Evolutionary conservation across 1,140 invertebrate species (phyloP).

Genomic region (Habropoda laboriosa): DNA sequence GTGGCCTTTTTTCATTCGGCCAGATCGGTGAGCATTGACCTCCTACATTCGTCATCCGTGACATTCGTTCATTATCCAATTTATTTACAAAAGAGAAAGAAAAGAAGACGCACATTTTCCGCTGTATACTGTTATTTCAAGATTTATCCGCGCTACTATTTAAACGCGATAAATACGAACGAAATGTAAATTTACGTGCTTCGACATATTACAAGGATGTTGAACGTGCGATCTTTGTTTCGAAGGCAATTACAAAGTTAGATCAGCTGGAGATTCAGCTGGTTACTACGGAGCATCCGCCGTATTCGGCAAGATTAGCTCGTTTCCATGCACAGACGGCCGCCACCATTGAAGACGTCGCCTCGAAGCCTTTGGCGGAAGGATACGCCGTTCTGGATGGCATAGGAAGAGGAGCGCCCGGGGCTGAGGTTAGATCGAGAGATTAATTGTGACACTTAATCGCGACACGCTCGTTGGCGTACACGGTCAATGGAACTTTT

Average conservation of each 20-base stretch:
- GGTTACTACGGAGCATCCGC: constrained; percentile 85
- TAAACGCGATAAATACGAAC: neutral
- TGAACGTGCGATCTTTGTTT: neutral
- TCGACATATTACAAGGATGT: too few relatives aligned
- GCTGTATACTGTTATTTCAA: too few relatives aligned
- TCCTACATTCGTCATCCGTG: neutral
- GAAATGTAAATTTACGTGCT: too few relatives aligned
- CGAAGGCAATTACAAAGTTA: constrained; percentile 87
- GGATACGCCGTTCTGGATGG: constrained; percentile 89
- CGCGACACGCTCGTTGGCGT: too few relatives aligned
- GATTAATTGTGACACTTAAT: constrained; percentile 31
- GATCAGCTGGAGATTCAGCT: constrained; percentile 91
- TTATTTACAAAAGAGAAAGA: neutral
- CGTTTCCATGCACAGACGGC: constrained; percentile 86
- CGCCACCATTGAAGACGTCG: constrained; percentile 86
- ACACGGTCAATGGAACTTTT: neutral
- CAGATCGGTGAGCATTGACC: constrained; percentile 83
- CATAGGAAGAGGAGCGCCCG: constrained; percentile 85
- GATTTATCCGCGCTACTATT: too few relatives aligned
- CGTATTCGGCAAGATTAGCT: constrained; percentile 85
- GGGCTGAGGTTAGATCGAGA: constrained; percentile 83
- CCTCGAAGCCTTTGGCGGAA: constrained; percentile 85
- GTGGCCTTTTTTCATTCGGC: constrained; percentile 89
- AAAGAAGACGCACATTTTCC: too few relatives aligned
- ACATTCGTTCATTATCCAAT: neutral